Evolutionary conservation across 2,113 vertebrate species (phyloP).

Genomic region (Scolopax mira): DNA sequence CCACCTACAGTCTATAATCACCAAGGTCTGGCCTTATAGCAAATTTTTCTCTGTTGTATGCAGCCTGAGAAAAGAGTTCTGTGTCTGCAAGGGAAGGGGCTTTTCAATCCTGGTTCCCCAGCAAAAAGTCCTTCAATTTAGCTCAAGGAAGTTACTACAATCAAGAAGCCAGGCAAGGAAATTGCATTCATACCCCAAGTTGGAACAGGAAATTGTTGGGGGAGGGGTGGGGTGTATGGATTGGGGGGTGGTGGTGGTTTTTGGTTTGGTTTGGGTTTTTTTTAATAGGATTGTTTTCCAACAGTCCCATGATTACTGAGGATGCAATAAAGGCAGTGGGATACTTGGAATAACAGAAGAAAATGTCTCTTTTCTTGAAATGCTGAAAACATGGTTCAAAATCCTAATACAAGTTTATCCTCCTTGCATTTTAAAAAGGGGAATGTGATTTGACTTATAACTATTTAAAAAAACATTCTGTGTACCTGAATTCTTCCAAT

Average conservation of each 20-base stretch:
- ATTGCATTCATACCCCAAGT: constrained; percentile 14
- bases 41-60: neutral
- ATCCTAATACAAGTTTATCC: neutral
- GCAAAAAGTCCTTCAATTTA: constrained; percentile 58
- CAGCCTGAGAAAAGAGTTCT: neutral
- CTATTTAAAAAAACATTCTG: neutral
- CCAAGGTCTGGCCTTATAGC: neutral
- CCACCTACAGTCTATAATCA: neutral
- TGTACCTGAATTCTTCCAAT: neutral
- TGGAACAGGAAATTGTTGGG: constrained; percentile 49
- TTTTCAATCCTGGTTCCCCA: constrained; percentile 10
- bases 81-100: neutral
- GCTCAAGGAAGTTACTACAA: constrained; percentile 1
- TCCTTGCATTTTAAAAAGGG: neutral
- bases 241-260: too few species aligned
- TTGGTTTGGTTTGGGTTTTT: neutral
- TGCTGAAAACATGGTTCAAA: neutral
- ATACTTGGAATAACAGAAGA: constrained; percentile 26
- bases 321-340: constrained; percentile 39
- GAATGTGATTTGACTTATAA: neutral
- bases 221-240: neutral
- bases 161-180: constrained; percentile 37
- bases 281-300: constrained; percentile 41
- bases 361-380: neutral
- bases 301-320: constrained; percentile 59